These are phyloP conservation scores for Myzus persicae DNA, from an alignment of 1,140 invertebrate species.

Conservation along the genomic window DNA sequence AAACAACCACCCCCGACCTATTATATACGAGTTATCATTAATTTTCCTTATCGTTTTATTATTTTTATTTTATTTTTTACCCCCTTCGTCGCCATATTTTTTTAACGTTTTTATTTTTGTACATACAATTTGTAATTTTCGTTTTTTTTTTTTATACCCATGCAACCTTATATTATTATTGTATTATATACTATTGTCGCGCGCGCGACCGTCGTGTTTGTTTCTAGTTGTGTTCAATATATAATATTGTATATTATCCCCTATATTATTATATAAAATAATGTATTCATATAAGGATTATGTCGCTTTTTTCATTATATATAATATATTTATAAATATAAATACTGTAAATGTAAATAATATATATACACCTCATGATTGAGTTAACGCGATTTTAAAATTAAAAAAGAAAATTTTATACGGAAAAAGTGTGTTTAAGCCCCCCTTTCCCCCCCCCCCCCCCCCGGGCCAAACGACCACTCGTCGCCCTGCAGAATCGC, in stretches of 20 bases:
- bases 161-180: constrained; percentile 24
- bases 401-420: no score
- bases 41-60: constrained; percentile 55
- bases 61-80: constrained; percentile 22
- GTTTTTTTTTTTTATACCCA: not conserved
- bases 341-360: constrained; percentile 41
- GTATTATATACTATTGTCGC: constrained; percentile 30
- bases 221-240: constrained; percentile 49
- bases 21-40: constrained; percentile 35
- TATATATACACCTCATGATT: no score
- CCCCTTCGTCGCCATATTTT: constrained; percentile 52
- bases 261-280: constrained; percentile 26
- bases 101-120: constrained; percentile 54
- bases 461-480: not conserved
- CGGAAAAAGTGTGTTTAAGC: constrained; percentile 23
- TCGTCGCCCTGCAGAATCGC: not conserved
- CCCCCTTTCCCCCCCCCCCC: not conserved
- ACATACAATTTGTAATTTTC: constrained; percentile 38
- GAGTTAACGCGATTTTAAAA: no score
- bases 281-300: constrained; percentile 26
- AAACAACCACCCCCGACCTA: constrained; percentile 7
- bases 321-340: constrained; percentile 14
- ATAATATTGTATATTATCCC: not conserved
- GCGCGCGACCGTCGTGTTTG: constrained; percentile 38
- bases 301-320: constrained; percentile 50